Evolutionary conservation across 2,888 invertebrate species (phyloP).

Genomic region (Drosophila paranaensis): DNA sequence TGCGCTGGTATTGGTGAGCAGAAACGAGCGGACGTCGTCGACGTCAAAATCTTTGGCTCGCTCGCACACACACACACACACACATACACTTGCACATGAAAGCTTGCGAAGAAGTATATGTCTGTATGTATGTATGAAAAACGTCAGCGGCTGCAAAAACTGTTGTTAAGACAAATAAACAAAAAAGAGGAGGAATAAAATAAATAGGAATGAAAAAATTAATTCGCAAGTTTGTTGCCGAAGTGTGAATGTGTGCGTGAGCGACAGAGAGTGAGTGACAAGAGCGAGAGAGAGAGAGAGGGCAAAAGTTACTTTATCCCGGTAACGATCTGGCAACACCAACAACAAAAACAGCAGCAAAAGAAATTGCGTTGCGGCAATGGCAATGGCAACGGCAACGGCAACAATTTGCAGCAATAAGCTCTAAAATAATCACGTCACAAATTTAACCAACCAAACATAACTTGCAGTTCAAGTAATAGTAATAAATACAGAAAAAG

Average conservation of each 20-base stretch:
- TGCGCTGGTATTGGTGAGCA: slow-evolving; percentile 54
- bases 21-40: slow-evolving; percentile 28
- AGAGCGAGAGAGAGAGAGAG: slow-evolving; percentile 27
- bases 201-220: slow-evolving; percentile 36
- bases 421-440: slow-evolving; percentile 29
- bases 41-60: slow-evolving; percentile 35
- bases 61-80: slow-evolving; percentile 23
- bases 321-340: slow-evolving; percentile 73
- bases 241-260: slow-evolving; percentile 15
- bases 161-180: slow-evolving; percentile 70
- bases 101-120: slow-evolving; percentile 47
- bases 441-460: slow-evolving; percentile 11
- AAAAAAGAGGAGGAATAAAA: slow-evolving; percentile 45
- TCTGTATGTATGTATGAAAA: slow-evolving; percentile 22
- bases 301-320: slow-evolving; percentile 66
- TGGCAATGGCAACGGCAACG: slow-evolving; percentile 59
- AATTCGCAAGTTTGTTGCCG: slow-evolving; percentile 65
- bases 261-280: slow-evolving; percentile 1
- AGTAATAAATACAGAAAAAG: not conserved
- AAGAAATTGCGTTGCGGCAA: slow-evolving; percentile 75
- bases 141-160: slow-evolving; percentile 47
- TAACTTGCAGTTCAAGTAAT: slow-evolving; percentile 11
- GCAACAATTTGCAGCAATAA: slow-evolving; percentile 62
- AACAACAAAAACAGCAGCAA: slow-evolving; percentile 68
- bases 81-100: slow-evolving; percentile 10